Conservation (phyloP, 1,140 invertebrate genomes). For the Brevipalpus yothersi region DNA sequence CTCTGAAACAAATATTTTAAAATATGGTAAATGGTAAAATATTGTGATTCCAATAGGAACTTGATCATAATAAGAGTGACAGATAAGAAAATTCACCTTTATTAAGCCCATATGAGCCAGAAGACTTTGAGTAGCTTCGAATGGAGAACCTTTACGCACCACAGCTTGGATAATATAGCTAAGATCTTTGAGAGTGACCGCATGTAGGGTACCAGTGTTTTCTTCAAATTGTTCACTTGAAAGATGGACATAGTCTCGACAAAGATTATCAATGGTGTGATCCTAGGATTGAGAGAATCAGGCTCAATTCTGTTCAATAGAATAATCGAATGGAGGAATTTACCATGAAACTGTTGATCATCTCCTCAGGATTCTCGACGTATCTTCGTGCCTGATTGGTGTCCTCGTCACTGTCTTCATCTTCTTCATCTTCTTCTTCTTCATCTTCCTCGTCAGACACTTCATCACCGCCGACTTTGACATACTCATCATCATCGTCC, state of each 20-base stretch:
- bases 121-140: constrained; percentile 5
- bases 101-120: constrained; percentile 4
- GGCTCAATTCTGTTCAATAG: not conserved
- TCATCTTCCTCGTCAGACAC: constrained; percentile 7
- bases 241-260: not conserved
- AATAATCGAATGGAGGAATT: not conserved
- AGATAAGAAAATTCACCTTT: constrained; percentile 6
- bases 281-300: not conserved
- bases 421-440: constrained; percentile 1
- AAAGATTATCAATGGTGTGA: not conserved
- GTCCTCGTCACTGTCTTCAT: not conserved
- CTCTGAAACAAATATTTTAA: too few relatives aligned
- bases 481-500: constrained; percentile 8
- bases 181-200: not conserved
- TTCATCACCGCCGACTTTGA: constrained; percentile 7
- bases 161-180: not conserved
- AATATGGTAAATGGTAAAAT: too few relatives aligned
- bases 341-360: not conserved
- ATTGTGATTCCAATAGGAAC: too few relatives aligned
- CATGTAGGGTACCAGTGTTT: not conserved
- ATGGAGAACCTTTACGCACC: not conserved
- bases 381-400: not conserved
- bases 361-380: not conserved
- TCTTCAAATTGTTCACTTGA: not conserved
- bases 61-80: constrained; percentile 37